Evolutionary conservation across 2,113 vertebrate species (phyloP).

Genomic region (Piaya cayana): DNA sequence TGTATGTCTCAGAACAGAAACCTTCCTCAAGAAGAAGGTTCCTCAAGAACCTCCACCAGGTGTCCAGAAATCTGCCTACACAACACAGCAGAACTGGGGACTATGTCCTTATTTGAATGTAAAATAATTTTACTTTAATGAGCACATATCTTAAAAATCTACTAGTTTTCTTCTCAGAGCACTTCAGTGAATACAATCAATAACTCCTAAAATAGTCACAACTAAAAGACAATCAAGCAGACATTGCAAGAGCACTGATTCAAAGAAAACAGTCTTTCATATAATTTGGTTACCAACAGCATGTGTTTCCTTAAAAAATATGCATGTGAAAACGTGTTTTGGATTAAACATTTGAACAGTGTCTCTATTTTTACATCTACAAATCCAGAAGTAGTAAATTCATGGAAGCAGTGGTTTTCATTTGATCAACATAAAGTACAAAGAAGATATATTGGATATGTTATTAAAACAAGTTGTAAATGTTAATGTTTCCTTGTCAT

Average conservation of each 20-base stretch:
- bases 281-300: neutral
- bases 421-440: constrained; percentile 13
- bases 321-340: neutral
- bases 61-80: neutral
- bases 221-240: neutral
- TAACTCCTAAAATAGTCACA: constrained; percentile 39
- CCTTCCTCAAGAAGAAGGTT: neutral
- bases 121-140: neutral
- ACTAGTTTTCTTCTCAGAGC: neutral
- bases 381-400: neutral
- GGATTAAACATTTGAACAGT: neutral
- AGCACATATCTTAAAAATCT: neutral
- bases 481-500: constrained; percentile 51
- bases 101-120: neutral
- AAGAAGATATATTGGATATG: neutral
- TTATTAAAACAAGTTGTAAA: constrained; percentile 44
- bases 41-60: neutral
- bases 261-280: neutral
- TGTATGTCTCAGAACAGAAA: neutral
- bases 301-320: neutral
- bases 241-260: neutral
- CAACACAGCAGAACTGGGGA: neutral
- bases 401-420: neutral
- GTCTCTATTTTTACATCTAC: neutral
- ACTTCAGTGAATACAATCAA: neutral